Evolutionary conservation across 1,140 invertebrate species (phyloP).

Genomic region (Drosophila funebris): DNA sequence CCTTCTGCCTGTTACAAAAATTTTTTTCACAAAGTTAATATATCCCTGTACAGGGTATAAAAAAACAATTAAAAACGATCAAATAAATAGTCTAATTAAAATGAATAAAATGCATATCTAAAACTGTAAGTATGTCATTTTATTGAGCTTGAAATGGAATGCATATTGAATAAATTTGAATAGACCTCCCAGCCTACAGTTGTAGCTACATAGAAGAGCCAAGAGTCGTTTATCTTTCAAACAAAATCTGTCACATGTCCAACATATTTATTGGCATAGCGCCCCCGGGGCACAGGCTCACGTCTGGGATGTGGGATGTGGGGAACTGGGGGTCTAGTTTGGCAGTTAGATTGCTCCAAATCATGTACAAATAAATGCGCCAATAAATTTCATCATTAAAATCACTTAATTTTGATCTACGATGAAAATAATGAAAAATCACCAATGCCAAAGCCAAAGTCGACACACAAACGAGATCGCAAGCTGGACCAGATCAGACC

Average conservation of each 20-base stretch:
- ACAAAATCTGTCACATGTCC: slow-evolving; percentile 50
- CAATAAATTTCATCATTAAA: slow-evolving; percentile 71
- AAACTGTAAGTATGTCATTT: not conserved
- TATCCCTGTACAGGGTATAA: too few relatives aligned
- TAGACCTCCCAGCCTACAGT: slow-evolving; percentile 10
- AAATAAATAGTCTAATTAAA: not conserved
- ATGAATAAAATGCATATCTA: not conserved
- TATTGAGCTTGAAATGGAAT: slow-evolving; percentile 1
- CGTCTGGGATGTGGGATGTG: not conserved
- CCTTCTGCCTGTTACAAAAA: too few relatives aligned
- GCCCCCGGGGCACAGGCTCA: slow-evolving; percentile 16
- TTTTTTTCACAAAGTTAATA: too few relatives aligned
- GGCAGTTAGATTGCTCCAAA: slow-evolving; percentile 37
- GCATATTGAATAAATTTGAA: slow-evolving; percentile 1
- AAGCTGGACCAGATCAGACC: not conserved
- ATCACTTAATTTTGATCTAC: slow-evolving; percentile 67
- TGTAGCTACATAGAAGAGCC: not conserved
- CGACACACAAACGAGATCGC: slow-evolving; percentile 1
- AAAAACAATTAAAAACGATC: too few relatives aligned
- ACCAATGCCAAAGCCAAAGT: slow-evolving; percentile 32
- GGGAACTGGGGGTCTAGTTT: not conserved
- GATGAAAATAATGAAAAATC: slow-evolving; percentile 61
- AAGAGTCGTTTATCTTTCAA: slow-evolving; percentile 35
- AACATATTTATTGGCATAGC: slow-evolving; percentile 49
- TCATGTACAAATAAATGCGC: slow-evolving; percentile 60